These are phyloP conservation scores for Macrochelys suwanniensis DNA, from an alignment of 2,797 vertebrate genomes.

Conservation along the genomic window DNA sequence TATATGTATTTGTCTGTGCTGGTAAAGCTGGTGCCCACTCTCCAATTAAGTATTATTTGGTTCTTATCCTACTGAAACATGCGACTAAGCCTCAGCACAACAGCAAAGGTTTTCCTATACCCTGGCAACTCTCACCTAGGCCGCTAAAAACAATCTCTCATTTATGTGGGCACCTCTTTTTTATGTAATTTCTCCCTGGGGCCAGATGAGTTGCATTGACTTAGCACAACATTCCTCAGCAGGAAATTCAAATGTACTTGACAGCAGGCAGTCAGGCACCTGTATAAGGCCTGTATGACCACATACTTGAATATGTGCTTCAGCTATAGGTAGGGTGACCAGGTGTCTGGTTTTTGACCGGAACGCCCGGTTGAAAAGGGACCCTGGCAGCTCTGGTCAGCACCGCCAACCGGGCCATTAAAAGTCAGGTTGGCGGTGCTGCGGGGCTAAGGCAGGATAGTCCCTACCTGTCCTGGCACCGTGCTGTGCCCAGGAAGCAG, in stretches of 20 bases:
- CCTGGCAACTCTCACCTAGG: background rate
- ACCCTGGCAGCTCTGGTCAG: too few relatives aligned
- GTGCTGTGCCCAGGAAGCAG: too few relatives aligned
- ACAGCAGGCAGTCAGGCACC: background rate
- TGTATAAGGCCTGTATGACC: background rate
- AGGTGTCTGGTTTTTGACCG: too few relatives aligned
- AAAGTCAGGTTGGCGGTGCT: too few relatives aligned
- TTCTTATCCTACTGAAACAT: background rate
- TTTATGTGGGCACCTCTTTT: background rate
- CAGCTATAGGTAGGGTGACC: background rate
- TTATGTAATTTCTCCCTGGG: background rate
- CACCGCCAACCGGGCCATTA: too few relatives aligned
- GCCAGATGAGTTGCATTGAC: background rate
- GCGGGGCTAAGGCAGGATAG: too few relatives aligned
- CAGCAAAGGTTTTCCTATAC: background rate
- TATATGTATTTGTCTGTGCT: background rate
- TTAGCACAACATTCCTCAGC: background rate
- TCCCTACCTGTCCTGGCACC: too few relatives aligned
- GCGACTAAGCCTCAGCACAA: background rate
- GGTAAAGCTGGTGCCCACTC: background rate
- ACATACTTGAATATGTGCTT: background rate
- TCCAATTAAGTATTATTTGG: background rate
- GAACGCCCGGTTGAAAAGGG: too few relatives aligned
- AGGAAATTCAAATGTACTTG: background rate
- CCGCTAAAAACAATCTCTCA: background rate